Base-by-base conservation (phyloP, 1,140 invertebrate genomes). In the Anagrus nilaparvatae region DNA sequence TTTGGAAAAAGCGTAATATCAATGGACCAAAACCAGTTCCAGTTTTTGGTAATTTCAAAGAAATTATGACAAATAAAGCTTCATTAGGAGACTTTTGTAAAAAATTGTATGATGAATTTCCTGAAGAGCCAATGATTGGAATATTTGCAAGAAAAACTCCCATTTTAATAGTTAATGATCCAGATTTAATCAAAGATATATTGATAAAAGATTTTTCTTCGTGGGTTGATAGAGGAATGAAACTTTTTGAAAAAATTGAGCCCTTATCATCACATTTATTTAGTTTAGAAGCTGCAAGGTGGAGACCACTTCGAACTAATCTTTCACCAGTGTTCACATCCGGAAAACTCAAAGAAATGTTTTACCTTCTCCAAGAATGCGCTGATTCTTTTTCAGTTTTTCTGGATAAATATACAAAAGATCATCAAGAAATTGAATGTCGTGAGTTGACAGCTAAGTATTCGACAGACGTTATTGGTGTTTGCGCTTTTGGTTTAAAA, bases 401-500 rank as follows among this genome's bases (percentile, higher is more conserved):
- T 35, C 47, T 71, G 3, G 55, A 63, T 8, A 19, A 21, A 58
- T 5, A 44, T 53, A 4, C 42, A 53, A 17, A 57, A 57, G 31
- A 63, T 63, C 40, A 50, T 57, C 20, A 52, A 53, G 9, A 57
- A 73, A 17, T 71, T 75, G 35, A 45, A 48, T 59, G 72, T 16
- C 63, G 71, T 54, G 63, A 69, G 45, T 25, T 72, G 1, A 51
- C 71, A 34, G 62, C 60, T 3, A 63, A 66, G 27, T 76, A 69
- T 39, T 65, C 69, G 0, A 73, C 67, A 8, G 74, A 77, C 47
- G 64, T 74, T 8, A 76, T 76, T 37, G 73, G 65, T 1, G 62
- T 61, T 1, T 71, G 67, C 36, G 73, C 70, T 13, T 77, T 77
- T 55, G 75, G 75, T 2, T 57, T 77, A 3, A 61, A 76, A 31